phyloP scores from a whole-genome alignment of 1,140 invertebrate species.

The Diorhabda elongata region DNA sequence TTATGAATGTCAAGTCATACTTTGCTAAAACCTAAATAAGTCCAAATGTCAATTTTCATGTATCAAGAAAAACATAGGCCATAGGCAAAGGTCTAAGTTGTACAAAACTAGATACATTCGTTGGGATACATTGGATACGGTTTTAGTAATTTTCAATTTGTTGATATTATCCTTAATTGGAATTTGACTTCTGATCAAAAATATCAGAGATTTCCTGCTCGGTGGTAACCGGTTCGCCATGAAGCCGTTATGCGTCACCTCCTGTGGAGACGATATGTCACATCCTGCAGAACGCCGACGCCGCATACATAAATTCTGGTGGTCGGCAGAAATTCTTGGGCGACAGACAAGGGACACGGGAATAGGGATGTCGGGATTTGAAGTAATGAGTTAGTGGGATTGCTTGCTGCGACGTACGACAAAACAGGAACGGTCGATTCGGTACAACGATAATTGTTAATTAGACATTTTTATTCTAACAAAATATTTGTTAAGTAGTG shows the following conservation, averaged over 20 bases:
- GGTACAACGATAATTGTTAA: background rate
- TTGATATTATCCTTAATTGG: too few relatives aligned
- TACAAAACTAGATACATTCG: too few relatives aligned
- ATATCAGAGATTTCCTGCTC: background rate
- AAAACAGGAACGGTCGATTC: background rate
- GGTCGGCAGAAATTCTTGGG: background rate
- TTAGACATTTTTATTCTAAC: background rate
- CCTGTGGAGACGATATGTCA: slow-evolving; percentile 1
- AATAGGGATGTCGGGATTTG: background rate
- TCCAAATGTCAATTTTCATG: too few relatives aligned
- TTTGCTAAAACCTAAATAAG: too few relatives aligned
- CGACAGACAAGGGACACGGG: background rate
- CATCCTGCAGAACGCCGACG: slow-evolving; percentile 1
- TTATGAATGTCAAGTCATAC: too few relatives aligned
- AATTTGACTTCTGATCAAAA: too few relatives aligned
- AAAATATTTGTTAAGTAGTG: too few relatives aligned
- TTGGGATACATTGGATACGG: too few relatives aligned
- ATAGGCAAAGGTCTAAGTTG: too few relatives aligned
- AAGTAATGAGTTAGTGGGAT: slow-evolving; percentile 2
- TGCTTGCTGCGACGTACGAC: background rate
- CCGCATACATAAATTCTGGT: slow-evolving; percentile 2
- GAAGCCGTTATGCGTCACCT: background rate
- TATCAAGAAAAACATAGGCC: too few relatives aligned
- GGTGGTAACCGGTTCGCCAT: background rate
- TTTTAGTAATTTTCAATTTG: too few relatives aligned